Evolutionary conservation across 2,113 vertebrate genomes (phyloP), one percentile per base, ranked within the genome.

Genomic region (Brienomyrus brachyistius): DNA sequence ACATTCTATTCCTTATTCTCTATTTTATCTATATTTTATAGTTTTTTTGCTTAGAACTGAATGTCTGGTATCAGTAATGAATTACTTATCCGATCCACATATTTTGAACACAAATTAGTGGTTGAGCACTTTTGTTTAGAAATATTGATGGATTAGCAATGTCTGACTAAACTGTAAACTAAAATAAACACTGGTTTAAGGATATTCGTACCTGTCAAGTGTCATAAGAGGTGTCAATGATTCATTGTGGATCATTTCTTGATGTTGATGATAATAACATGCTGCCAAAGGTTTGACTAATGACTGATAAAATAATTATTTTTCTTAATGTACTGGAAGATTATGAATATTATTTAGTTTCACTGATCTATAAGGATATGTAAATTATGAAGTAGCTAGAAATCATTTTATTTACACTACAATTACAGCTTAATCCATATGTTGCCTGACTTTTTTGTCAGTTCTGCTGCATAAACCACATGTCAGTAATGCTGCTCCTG

Each of bases 231-330:
- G 82, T 48, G 45, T 84, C n/a, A 84, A 27, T 84, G 82, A 84
- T 47, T 84, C 82, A 84, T 84, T 84, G 43, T 84, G 82, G 40
- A 47, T 84, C 23, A 84, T 84, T 21, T 84, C 35, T 84, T n/a
- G 70, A 84, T 84, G 82, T n/a, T 47, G 19, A 48, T 47, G 43
- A 48, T 45, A 84, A 84, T 84, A 13, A 48, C 82, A 84, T 84
- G 82, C 43, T 84, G 82, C 35, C 74, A 84, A 84, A 84, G 82
- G 82, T 84, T 84, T 84, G 82, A 84, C 82, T 84, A 84, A 84
- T 84, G 82, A 84, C 82, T 84, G 82, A 84, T 84, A 47, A 47
- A 84, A 84, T 84, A 21, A 47, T 45, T 84, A 47, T 84, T 48
- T 84, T 48, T 84, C 40, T 84, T 45, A 84, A 84, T 84, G 45